Evolutionary conservation across 30 jellyfish, hydroid and myxozoan genomes (phyloP), one percentile per base, ranked within the genome.

Genomic region (Cassiopea xamachana): DNA sequence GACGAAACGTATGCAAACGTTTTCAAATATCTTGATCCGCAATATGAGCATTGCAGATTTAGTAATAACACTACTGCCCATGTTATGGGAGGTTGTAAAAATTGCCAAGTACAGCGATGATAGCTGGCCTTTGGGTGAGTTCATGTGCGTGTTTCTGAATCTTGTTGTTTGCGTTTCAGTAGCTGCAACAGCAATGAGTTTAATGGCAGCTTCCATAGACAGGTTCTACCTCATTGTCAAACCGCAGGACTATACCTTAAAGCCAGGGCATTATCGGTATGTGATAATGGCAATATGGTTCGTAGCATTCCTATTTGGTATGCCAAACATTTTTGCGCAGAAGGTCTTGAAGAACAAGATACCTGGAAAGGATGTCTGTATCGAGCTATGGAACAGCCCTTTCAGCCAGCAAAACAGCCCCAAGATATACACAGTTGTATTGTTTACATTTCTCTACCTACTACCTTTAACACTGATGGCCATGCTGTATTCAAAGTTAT

Each of bases 41-140:
- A 94, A 94, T 60, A 79, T 94, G 46, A 76, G 96, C 77, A 48
- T 93, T 39, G 97, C 98, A 39, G 98, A 93, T 73, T 64, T 94
- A 17, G 43, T 94, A 59, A 86, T 94, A 27, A 94, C 98, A 1
- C 19, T 94, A 7, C 73, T 89, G 46, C 98, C 98, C 48, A 90
- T 81, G 88, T 64, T 64, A 2, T 90, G 93, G 92, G 98, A 84
- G 68, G 77, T 94, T 44, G 50, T 90, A 1, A 83, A 80, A 46
- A 82, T 79, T n/a, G 73, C 75, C 14, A 43, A 83, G 1, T 90
- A 16, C 82, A 18, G 27, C 6, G 88, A 89, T 45, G 96, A 92
- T 49, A 58, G 45, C 7, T 94, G 98, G 98, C 89, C 92, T 9
- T 76, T 89, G 75, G 98, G 97, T 43, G 48, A 62, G 64, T 89